Conservation (phyloP, 2,888 invertebrate species). For the Lottia gigantea region DNA sequence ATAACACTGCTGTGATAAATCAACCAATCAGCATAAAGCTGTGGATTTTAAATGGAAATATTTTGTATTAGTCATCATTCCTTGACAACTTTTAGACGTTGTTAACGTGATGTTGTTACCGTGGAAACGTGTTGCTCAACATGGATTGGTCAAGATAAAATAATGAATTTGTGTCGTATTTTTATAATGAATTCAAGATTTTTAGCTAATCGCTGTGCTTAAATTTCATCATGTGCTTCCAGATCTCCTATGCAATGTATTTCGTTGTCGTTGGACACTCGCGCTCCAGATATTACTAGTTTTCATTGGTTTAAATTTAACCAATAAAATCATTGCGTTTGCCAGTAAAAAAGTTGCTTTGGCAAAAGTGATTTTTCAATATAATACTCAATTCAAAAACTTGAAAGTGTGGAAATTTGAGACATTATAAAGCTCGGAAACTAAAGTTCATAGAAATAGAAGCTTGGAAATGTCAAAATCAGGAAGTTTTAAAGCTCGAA, state of each 20-base stretch:
- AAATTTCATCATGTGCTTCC: constrained; percentile 2
- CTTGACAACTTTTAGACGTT: not conserved
- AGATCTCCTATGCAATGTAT: constrained; percentile 6
- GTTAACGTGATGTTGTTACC: not conserved
- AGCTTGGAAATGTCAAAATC: no score
- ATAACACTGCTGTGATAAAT: not conserved
- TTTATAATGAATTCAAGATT: not conserved
- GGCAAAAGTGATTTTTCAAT: no score
- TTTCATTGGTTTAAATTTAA: no score
- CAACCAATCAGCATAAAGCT: not conserved
- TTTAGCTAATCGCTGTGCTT: not conserved
- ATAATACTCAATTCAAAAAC: no score
- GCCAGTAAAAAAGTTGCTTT: no score
- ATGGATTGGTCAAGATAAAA: not conserved
- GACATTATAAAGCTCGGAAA: no score
- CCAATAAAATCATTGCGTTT: no score
- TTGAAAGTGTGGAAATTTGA: no score
- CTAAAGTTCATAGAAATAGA: no score
- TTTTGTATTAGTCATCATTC: constrained; percentile 2
- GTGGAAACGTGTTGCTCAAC: not conserved
- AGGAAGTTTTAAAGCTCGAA: no score
- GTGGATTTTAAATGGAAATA: constrained; percentile 5
- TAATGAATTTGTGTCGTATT: not conserved
- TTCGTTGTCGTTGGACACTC: not conserved
- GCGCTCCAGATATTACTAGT: no score